Percentiles rank a stretch among this genome's conserved stretches.
phyloP scores from a whole-genome alignment of 2,797 vertebrate species.

The Kryptopterus vitreolus region DNA sequence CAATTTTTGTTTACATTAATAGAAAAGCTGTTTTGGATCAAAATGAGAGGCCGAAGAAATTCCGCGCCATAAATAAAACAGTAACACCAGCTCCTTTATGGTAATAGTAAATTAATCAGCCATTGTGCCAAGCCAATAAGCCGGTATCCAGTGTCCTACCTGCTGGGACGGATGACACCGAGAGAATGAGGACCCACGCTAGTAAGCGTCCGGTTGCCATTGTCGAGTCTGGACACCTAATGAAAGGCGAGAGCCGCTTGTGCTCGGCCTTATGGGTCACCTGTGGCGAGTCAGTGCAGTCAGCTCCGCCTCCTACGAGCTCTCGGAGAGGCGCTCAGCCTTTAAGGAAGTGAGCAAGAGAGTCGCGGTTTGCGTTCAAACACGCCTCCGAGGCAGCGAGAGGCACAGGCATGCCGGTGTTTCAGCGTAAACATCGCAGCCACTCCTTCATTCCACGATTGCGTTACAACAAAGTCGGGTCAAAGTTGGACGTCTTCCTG shows the following conservation, averaged over 20 bases:
- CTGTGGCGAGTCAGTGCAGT: conserved; percentile 28
- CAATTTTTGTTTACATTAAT: no score
- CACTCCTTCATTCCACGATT: background rate
- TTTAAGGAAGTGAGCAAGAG: conserved; percentile 45
- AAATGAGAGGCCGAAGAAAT: no score
- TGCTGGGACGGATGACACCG: conserved; percentile 57
- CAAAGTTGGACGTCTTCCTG: background rate
- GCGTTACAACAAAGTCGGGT: background rate
- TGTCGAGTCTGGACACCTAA: conserved; percentile 54
- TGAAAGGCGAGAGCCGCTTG: conserved; percentile 50
- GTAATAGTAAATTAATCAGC: conserved; percentile 59
- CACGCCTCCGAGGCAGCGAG: conserved; percentile 49
- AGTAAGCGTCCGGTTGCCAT: conserved; percentile 62
- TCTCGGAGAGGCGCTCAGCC: background rate
- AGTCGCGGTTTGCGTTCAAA: conserved; percentile 7
- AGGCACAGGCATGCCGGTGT: background rate
- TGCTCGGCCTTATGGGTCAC: conserved; percentile 51
- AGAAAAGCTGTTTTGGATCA: background rate
- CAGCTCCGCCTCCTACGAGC: background rate
- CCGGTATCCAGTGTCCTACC: conserved; percentile 68
- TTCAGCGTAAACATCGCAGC: background rate
- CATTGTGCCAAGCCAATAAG: conserved; percentile 39
- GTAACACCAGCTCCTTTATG: background rate
- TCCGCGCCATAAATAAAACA: background rate
- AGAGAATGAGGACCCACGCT: conserved; percentile 66